These are phyloP conservation scores for Heterotilapia buettikoferi DNA, from an alignment of 2,113 vertebrate species.

Conservation along the genomic window DNA sequence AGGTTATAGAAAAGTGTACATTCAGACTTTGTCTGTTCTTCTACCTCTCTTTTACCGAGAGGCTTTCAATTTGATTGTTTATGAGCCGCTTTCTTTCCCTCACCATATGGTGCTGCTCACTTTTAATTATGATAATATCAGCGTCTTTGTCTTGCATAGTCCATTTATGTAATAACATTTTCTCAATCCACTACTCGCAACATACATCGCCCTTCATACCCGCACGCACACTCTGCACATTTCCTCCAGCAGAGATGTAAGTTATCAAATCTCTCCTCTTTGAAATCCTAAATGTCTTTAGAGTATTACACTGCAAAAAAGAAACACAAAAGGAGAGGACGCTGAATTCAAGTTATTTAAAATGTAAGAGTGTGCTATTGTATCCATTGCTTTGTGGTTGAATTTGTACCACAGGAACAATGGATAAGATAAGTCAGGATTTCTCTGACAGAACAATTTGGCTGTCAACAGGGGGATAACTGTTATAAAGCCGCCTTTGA, in stretches of 20 bases:
- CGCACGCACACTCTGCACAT: background rate
- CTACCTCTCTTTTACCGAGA: constrained; percentile 47
- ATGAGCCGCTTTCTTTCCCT: constrained; percentile 57
- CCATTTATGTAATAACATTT: constrained; percentile 77
- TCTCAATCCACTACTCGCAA: constrained; percentile 39
- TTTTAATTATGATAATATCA: constrained; percentile 78
- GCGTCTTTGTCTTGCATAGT: constrained; percentile 72
- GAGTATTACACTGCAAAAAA: constrained; percentile 17
- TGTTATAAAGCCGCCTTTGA: constrained; percentile 47
- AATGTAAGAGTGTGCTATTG: constrained; percentile 8
- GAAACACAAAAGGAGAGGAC: background rate
- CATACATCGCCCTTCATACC: background rate
- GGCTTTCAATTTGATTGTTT: constrained; percentile 77
- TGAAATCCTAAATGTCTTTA: constrained; percentile 31
- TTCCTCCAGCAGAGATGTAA: constrained; percentile 15
- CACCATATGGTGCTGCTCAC: constrained; percentile 69
- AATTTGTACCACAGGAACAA: constrained; percentile 32
- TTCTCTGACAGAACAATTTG: constrained; percentile 42
- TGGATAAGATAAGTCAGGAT: constrained; percentile 35
- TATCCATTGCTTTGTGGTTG: constrained; percentile 2
- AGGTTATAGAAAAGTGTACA: constrained; percentile 44
- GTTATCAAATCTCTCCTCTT: constrained; percentile 43
- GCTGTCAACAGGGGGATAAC: constrained; percentile 23
- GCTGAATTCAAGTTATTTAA: constrained; percentile 21
- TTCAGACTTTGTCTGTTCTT: constrained; percentile 45